Evolutionary conservation across 1,140 invertebrate species (phyloP), one percentile per base, ranked within the genome.

Genomic region (Bombus turneri): DNA sequence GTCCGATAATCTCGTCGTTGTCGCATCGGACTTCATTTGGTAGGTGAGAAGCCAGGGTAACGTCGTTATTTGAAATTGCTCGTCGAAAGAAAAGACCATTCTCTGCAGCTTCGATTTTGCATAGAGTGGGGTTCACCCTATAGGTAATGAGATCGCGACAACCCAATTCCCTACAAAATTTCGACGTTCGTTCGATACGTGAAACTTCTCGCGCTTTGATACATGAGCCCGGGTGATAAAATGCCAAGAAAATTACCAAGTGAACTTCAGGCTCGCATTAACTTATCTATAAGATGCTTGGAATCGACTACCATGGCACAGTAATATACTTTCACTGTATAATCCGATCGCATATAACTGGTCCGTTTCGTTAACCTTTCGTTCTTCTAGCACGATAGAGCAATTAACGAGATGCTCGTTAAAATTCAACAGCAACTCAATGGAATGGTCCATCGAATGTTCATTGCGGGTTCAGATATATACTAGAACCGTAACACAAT

Each of bases 1-100:
- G 9, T 12, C n/a, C 84, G 78, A 82, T 86, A 86, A 85, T 85
- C 78, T 73, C 31, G 53, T 34, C 43, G 22, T 81, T 72, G n/a
- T 64, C 53, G 68, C 57, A 43, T 68, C 53, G 53, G 71, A 85
- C 43, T 72, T 68, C 83, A 37, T 81, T 85, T 59, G 57, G 31
- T n/a, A n/a, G n/a, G 43, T 15, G 47, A 71, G 62, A 34, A 6
- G 69, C 28, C 15, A 9, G 31, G 3, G 57, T 15, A 68, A 47
- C 25, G 39, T 57, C 66, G 62, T 79, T 69, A 69, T 47, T 47
- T 62, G 31, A 84, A 62, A 84, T 84, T 79, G 39, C 76, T 79
- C 39, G 53, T 28, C 66, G 69, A 85, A 62, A 85, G 34, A 68
- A 79, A 85, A 72, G 53, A 10, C 15, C 43, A n/a, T 5, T 22